Base-by-base conservation (phyloP, 2,797 vertebrate species). In the Thamnophis elegans region DNA sequence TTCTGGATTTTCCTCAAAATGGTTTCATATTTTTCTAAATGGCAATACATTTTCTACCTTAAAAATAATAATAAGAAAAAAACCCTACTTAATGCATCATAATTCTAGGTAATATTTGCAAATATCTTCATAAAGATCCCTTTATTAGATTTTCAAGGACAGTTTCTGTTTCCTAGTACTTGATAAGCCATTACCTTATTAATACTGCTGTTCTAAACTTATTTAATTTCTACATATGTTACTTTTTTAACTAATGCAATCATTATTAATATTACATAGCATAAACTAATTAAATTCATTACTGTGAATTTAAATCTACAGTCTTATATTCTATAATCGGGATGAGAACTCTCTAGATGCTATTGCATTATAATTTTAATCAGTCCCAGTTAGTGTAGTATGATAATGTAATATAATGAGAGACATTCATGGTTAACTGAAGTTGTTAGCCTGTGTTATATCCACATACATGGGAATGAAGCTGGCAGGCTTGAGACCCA, bases 1-100 rank as follows among this genome's bases (percentile, higher is more conserved):
- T 53, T 88, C 2, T 89, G n/a, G 87, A 59, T 92, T 92, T 94
- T n/a, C 60, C 92, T 94, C 65, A 91, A 62, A 87, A 65, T 78
- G 88, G 32, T 87, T 95, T 95, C 94, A 51, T 6, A 16, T 90
- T 88, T 55, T 28, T 92, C 58, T 65, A 20, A 92, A 62, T 53
- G 54, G 32, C 85, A 87, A 59, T 90, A 13, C 42, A 32, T 65
- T 86, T 86, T 16, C 22, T 25, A 54, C 28, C 32, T 85, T 82
- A 55, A 82, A 92, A 89, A 88, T 65, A 56, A 54, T 54, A 58
- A 18, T 1, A 14, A 20, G 10, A 0, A 1, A 22, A 42, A 73
- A 16, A 12, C 3, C 26, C 12, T 78, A 59, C 25, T 78, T 42
- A 82, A 55, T 88, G 28, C 28, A 26, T 4, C 25, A 54, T 26